These are phyloP conservation scores for Salpingus planirostris DNA, from an alignment of 2,888 invertebrate genomes.

Conservation along the genomic window DNA sequence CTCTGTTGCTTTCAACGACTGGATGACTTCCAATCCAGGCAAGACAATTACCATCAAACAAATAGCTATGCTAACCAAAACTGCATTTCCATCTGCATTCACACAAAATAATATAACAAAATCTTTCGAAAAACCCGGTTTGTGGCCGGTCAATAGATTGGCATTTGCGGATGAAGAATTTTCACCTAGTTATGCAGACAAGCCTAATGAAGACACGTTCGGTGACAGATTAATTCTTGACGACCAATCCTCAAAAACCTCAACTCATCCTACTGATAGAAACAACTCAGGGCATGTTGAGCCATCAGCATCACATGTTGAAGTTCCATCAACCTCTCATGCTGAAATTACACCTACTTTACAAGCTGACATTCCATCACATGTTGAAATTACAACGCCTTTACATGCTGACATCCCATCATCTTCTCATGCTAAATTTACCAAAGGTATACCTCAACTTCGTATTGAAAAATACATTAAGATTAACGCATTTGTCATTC, in stretches of 20 bases:
- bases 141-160: conserved; percentile 19
- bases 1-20: conserved; percentile 14
- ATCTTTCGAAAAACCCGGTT: conserved; percentile 19
- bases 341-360: too few relatives aligned
- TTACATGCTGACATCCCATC: background rate
- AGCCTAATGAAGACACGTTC: background rate
- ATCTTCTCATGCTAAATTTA: background rate
- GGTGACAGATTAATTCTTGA: too few relatives aligned
- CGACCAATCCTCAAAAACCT: background rate
- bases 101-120: conserved; percentile 15
- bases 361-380: too few relatives aligned
- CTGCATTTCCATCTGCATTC: conserved; percentile 10
- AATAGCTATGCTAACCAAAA: conserved; percentile 12
- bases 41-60: conserved; percentile 19
- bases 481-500: too few relatives aligned
- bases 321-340: too few relatives aligned
- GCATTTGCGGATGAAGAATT: conserved; percentile 17
- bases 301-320: too few relatives aligned
- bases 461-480: too few relatives aligned
- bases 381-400: background rate
- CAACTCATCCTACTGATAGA: background rate
- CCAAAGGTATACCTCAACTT: background rate
- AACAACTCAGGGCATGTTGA: too few relatives aligned
- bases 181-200: conserved; percentile 11
- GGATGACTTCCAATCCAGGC: conserved; percentile 19